Conservation (phyloP, 2,888 invertebrate genomes). For the Callimorpha dominula region DNA sequence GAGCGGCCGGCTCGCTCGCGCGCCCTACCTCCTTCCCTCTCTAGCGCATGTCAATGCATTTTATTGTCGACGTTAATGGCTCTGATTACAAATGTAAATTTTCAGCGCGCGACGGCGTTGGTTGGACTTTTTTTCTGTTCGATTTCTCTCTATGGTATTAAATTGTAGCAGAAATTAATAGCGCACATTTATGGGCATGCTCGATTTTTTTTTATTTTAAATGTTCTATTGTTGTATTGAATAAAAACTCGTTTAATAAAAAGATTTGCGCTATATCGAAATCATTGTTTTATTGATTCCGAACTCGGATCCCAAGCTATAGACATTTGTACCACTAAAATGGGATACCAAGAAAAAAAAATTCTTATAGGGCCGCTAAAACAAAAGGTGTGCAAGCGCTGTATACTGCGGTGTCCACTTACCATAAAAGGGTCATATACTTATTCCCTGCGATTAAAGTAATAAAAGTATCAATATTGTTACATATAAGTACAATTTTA, state of each 20-base stretch:
- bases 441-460: not conserved
- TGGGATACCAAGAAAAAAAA: not conserved
- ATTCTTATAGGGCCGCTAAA: too few relatives aligned
- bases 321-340: conserved; percentile 2
- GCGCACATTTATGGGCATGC: conserved; percentile 56
- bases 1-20: conserved; percentile 61
- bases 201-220: conserved; percentile 52
- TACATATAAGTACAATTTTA: too few relatives aligned
- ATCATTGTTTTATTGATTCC: conserved; percentile 25
- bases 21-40: conserved; percentile 72
- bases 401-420: not conserved
- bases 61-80: conserved; percentile 86
- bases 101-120: conserved; percentile 83
- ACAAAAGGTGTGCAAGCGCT: too few relatives aligned
- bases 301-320: conserved; percentile 16
- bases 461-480: not conserved
- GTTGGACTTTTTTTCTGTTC: conserved; percentile 77
- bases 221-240: conserved; percentile 53
- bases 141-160: conserved; percentile 81
- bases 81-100: conserved; percentile 86
- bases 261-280: conserved; percentile 28
- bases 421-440: not conserved
- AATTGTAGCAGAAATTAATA: conserved; percentile 78
- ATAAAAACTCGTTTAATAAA: conserved; percentile 40
- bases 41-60: conserved; percentile 82